Percentiles rank a stretch among this genome's conserved stretches.
Evolutionary conservation across 2,888 invertebrate genomes (phyloP).

Genomic region (Euzophera pinguis): DNA sequence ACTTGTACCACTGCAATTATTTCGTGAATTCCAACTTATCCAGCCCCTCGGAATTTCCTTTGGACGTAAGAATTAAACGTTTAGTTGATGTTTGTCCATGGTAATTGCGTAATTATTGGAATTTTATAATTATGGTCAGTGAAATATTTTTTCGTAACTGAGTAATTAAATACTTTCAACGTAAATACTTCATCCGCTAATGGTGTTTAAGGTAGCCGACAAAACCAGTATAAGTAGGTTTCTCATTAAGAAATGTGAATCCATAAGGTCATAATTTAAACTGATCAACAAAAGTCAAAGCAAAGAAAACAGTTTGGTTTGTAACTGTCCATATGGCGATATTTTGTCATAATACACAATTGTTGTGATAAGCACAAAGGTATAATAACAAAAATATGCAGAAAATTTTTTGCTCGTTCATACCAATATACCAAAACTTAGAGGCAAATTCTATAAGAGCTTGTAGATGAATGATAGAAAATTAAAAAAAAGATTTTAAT

Average conservation of each 20-base stretch:
- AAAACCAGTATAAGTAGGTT: background rate
- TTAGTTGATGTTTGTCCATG: slow-evolving; percentile 12
- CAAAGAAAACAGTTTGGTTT: background rate
- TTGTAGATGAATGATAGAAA: no score
- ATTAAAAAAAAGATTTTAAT: background rate
- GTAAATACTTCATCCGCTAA: background rate
- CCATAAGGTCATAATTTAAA: background rate
- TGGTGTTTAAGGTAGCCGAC: background rate
- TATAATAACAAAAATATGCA: background rate
- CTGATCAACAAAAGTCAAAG: background rate
- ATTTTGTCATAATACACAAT: background rate
- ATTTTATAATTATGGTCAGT: background rate
- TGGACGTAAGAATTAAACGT: slow-evolving; percentile 7
- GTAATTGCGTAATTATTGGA: slow-evolving; percentile 20
- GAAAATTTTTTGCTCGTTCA: background rate
- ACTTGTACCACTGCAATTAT: slow-evolving; percentile 69
- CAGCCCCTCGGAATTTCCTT: slow-evolving; percentile 36
- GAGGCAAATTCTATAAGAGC: no score
- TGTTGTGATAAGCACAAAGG: background rate
- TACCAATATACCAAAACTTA: background rate
- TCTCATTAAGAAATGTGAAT: no score
- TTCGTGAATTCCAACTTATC: slow-evolving; percentile 56
- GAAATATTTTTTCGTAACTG: background rate
- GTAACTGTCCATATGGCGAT: background rate
- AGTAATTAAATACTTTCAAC: background rate